A percentile compares a stretch with the other conserved stretches of the same genome.
phyloP scores from a whole-genome alignment of 2,797 vertebrate genomes.

The Crenuchus spilurus region DNA sequence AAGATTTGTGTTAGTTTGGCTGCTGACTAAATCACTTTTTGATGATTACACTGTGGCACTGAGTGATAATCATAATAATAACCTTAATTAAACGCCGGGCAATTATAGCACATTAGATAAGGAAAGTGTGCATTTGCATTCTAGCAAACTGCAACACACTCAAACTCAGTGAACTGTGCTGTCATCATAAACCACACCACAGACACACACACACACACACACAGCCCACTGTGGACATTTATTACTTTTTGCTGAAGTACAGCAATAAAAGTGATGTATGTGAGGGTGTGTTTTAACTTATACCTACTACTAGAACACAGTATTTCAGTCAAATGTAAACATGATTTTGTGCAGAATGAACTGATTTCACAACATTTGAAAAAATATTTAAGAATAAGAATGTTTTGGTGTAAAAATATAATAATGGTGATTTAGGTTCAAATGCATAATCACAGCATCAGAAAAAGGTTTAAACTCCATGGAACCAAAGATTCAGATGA shows the following conservation, averaged over 20 bases:
- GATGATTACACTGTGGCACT: constrained; percentile 6
- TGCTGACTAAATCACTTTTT: constrained; percentile 24
- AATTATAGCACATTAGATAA: constrained; percentile 28
- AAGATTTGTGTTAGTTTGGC: constrained; percentile 7
- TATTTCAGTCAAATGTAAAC: too few species aligned
- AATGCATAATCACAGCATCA: neutral
- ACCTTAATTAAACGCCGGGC: constrained; percentile 50
- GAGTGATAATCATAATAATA: constrained; percentile 19
- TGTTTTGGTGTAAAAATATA: too few species aligned
- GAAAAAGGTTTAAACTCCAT: neutral
- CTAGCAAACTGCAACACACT: neutral
- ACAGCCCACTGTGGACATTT: neutral
- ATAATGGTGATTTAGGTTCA: too few species aligned
- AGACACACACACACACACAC: too few species aligned
- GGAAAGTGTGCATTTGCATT: constrained; percentile 12
- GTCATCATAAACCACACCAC: neutral
- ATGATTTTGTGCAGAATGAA: too few species aligned
- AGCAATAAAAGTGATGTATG: neutral
- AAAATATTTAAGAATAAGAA: too few species aligned
- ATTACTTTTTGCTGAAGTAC: neutral
- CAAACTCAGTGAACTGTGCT: constrained; percentile 42
- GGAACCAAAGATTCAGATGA: neutral
- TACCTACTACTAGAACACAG: too few species aligned
- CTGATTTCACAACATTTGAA: too few species aligned
- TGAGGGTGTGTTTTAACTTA: neutral